phyloP scores from a whole-genome alignment of 2,797 vertebrate species.

The Pitangus sulphuratus region DNA sequence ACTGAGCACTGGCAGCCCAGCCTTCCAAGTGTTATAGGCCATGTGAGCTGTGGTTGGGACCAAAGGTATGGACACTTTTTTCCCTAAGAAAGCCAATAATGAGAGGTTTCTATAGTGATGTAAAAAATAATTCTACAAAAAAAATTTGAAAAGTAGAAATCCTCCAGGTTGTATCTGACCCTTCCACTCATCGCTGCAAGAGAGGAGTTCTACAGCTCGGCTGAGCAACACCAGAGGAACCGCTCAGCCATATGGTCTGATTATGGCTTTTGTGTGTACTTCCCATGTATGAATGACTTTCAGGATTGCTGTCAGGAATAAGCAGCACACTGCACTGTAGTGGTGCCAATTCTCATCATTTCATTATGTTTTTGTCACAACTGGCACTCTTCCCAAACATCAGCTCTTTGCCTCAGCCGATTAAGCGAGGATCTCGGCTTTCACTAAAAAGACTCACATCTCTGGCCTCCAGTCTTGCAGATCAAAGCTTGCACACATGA shows the following conservation, averaged over 20 bases:
- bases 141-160: background rate
- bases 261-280: constrained; percentile 12
- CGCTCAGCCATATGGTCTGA: background rate
- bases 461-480: background rate
- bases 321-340: background rate
- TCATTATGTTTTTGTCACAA: constrained; percentile 8
- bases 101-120: background rate
- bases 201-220: background rate
- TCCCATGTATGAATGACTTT: constrained; percentile 10
- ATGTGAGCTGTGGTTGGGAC: constrained; percentile 6
- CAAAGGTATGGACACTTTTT: background rate
- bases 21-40: background rate
- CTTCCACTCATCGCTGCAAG: background rate
- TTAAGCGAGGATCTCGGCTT: background rate
- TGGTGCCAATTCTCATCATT: constrained; percentile 6
- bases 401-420: background rate
- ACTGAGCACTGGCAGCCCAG: background rate
- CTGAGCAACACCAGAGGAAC: background rate
- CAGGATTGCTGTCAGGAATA: constrained; percentile 17
- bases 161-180: background rate
- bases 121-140: background rate
- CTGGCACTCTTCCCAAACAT: background rate
- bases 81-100: background rate
- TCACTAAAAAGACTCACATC: background rate
- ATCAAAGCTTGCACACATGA: background rate